Evolutionary conservation across 2,113 vertebrate species (phyloP).

Genomic region (Planiliza haematocheilus): DNA sequence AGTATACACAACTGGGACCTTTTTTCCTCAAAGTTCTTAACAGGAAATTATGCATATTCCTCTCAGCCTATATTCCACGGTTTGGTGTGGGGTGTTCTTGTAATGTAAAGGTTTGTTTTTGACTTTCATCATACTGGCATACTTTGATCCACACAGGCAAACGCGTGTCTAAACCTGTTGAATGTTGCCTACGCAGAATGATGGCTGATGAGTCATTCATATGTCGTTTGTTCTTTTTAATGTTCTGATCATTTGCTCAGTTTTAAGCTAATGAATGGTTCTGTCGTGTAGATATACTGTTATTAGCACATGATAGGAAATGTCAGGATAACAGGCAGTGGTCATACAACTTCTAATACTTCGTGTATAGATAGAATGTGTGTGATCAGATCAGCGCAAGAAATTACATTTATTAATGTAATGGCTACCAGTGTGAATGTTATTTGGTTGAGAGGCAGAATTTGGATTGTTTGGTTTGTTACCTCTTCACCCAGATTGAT

Average conservation of each 20-base stretch:
- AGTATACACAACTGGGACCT: slow-evolving; percentile 66
- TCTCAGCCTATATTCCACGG: slow-evolving; percentile 58
- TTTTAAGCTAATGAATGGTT: slow-evolving; percentile 61
- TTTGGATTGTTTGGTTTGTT: slow-evolving; percentile 24
- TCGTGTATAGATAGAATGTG: slow-evolving; percentile 88
- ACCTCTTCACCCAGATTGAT: slow-evolving; percentile 15
- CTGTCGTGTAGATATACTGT: slow-evolving; percentile 58
- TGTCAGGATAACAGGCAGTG: slow-evolving; percentile 72
- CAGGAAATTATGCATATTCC: slow-evolving; percentile 68
- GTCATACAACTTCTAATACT: slow-evolving; percentile 84
- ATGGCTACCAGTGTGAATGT: slow-evolving; percentile 83
- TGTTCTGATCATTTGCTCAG: slow-evolving; percentile 35
- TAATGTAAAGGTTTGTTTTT: slow-evolving; percentile 34
- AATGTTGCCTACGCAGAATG: slow-evolving; percentile 71
- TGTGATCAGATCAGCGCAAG: slow-evolving; percentile 86
- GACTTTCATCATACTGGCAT: slow-evolving; percentile 36
- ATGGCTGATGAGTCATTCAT: slow-evolving; percentile 39
- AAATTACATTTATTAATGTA: slow-evolving; percentile 88
- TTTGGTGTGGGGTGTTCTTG: slow-evolving; percentile 53
- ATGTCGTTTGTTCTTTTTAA: background rate
- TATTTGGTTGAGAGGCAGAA: slow-evolving; percentile 31
- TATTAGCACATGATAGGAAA: slow-evolving; percentile 67
- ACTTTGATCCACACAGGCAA: slow-evolving; percentile 49
- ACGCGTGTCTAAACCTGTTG: slow-evolving; percentile 52
- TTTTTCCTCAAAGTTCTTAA: slow-evolving; percentile 68